Evolutionary conservation across 2,797 vertebrate genomes (phyloP), one percentile per base, ranked within the genome.

Genomic region (Darevskia nairensis): DNA sequence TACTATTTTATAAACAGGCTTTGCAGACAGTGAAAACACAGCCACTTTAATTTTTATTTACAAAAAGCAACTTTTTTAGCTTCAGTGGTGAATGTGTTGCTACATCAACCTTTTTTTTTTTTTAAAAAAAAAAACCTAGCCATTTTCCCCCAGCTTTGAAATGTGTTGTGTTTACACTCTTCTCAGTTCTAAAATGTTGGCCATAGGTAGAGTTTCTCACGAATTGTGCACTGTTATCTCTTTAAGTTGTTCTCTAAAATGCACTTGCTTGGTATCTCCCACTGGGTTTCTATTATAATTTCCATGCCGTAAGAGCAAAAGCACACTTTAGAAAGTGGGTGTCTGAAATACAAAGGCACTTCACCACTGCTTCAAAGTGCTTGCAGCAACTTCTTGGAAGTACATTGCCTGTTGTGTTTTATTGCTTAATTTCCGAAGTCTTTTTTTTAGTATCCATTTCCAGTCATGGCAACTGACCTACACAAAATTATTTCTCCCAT

Each of bases 371-470:
- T 32, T 19, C 32, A 78, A n/a, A 4, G 13, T 89, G 83, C 68
- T 72, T 39, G 78, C 66, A 75, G 81, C 81, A 78, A 0, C 64
- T 68, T 82, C 39, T 79, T 85, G 82, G 84, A 59, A 93, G 1
- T 79, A 2, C 0, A 0, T 75, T 80, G 59, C 61, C 61, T 81
- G 35, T 35, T 0, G 6, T 79, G 64, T 29, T 88, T 89, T 55
- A 68, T 83, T 85, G 66, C 89, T 84, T 89, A 61, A 15, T 90
- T 93, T 88, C 35, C 89, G 55, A 59, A 68, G 3, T 41, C 66
- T 25, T 71, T 82, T 59, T 39, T 29, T 61, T 7, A 29, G 29
- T 66, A 77, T 66, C 81, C 76, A 44, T 2, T 55, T 81, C 77
- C 69, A 50, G 75, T 13, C 76, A 23, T 4, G 29, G 35, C 1